Conservation (phyloP, 2,113 vertebrate species). For the Austrofundulus limnaeus region DNA sequence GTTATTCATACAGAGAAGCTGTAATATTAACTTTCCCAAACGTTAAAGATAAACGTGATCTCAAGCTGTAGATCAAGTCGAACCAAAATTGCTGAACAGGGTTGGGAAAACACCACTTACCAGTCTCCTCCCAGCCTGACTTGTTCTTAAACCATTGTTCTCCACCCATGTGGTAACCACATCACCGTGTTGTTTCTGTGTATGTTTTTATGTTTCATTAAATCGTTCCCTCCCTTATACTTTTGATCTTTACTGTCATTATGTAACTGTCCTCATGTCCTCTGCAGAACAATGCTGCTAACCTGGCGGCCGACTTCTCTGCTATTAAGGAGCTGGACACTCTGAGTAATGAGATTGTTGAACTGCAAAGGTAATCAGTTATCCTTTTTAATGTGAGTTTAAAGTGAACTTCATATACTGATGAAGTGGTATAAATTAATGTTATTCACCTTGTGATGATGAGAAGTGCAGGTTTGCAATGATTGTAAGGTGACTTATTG, state of each 20-base stretch:
- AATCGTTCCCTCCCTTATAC: not conserved
- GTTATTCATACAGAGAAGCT: not conserved
- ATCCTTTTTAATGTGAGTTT: not conserved
- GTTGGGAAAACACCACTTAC: no score
- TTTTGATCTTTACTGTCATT: not conserved
- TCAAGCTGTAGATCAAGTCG: not conserved
- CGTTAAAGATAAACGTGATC: not conserved
- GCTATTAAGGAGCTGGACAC: conserved; percentile 98
- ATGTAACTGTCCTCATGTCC: not conserved
- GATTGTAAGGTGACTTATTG: no score
- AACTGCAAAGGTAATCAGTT: conserved; percentile 89
- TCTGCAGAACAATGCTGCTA: conserved; percentile 79
- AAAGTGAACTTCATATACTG: not conserved
- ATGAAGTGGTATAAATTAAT: not conserved
- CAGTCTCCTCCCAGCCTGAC: not conserved
- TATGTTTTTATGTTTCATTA: not conserved
- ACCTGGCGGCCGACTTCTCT: conserved; percentile 93
- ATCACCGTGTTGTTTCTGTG: not conserved
- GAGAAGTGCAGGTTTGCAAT: no score
- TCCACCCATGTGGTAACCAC: not conserved
- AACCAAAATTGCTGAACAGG: not conserved
- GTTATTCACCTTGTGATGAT: not conserved
- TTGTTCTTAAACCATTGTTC: not conserved
- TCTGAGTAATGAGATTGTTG: conserved; percentile 96
- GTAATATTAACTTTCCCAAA: not conserved